Conservation (phyloP, 2,113 vertebrate genomes). For the Stomatorhinus ivindoensis region DNA sequence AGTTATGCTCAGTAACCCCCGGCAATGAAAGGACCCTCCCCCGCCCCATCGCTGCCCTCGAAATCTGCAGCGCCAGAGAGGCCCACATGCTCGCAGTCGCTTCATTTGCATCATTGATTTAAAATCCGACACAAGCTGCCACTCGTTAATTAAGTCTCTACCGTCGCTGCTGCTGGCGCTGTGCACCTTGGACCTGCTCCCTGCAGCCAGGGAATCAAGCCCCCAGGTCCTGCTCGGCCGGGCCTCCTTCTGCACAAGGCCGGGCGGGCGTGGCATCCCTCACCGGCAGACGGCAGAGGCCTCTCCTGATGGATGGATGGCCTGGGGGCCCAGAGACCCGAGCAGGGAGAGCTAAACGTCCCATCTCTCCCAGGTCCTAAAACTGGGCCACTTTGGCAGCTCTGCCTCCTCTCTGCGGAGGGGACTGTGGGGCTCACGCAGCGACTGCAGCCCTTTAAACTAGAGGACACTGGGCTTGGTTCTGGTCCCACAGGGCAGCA, state of each 20-base stretch:
- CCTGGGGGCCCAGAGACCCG: neutral
- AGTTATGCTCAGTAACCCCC: neutral
- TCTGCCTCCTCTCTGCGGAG: neutral
- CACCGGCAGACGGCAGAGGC: neutral
- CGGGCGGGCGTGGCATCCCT: neutral
- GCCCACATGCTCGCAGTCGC: slow-evolving; percentile 10
- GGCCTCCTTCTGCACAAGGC: neutral
- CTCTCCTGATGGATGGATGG: neutral
- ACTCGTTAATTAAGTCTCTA: slow-evolving; percentile 26
- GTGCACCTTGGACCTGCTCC: slow-evolving; percentile 9
- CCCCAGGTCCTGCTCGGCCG: neutral
- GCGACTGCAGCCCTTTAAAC: slow-evolving; percentile 30
- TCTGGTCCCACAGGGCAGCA: slow-evolving; percentile 57
- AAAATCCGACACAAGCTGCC: slow-evolving; percentile 24
- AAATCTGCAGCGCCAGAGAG: neutral
- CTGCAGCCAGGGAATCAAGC: slow-evolving; percentile 10
- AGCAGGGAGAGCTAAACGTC: neutral
- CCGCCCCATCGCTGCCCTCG: neutral
- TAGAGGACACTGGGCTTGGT: slow-evolving; percentile 57
- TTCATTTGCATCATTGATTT: slow-evolving; percentile 25
- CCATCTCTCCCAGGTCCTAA: slow-evolving; percentile 6
- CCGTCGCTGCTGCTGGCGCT: neutral
- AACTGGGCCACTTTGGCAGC: slow-evolving; percentile 27
- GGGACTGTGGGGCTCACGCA: slow-evolving; percentile 12
- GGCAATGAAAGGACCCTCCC: neutral